Conservation (phyloP, 2,113 vertebrate genomes). For the Strix uralensis region DNA sequence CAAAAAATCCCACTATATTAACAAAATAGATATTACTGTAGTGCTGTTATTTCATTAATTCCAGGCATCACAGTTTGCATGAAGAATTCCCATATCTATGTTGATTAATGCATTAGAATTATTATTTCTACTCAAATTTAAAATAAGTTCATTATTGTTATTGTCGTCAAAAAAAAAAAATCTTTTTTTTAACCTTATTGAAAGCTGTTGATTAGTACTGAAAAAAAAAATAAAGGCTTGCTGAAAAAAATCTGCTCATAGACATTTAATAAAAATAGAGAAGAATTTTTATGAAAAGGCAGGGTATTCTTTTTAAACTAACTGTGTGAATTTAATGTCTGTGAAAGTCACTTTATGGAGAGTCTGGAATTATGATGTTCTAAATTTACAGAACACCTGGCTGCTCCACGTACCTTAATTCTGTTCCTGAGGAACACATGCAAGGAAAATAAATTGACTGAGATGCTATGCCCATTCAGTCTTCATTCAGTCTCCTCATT, state of each 20-base stretch:
- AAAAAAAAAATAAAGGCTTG: not conserved
- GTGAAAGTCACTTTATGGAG: not conserved
- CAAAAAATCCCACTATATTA: not conserved
- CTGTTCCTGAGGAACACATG: not conserved
- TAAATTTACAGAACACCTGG: not conserved
- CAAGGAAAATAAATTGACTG: not conserved
- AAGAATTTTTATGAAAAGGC: not conserved
- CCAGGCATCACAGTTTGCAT: not conserved
- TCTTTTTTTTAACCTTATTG: not conserved
- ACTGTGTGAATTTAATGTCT: not conserved
- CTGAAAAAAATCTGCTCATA: not conserved
- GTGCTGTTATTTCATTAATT: not conserved
- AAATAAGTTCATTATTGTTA: not conserved
- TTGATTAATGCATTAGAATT: not conserved
- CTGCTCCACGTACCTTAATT: not conserved
- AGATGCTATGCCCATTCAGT: not conserved
- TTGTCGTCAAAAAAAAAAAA: not conserved
- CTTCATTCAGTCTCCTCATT: not conserved
- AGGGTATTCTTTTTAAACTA: not conserved
- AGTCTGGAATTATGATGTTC: not conserved
- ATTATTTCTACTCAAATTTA: not conserved
- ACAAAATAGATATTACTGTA: not conserved
- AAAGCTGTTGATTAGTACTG: not conserved
- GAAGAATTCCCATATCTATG: not conserved
- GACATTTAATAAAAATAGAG: not conserved